phyloP scores from a whole-genome alignment of 2,797 vertebrate genomes.

The Sphaeramia orbicularis region DNA sequence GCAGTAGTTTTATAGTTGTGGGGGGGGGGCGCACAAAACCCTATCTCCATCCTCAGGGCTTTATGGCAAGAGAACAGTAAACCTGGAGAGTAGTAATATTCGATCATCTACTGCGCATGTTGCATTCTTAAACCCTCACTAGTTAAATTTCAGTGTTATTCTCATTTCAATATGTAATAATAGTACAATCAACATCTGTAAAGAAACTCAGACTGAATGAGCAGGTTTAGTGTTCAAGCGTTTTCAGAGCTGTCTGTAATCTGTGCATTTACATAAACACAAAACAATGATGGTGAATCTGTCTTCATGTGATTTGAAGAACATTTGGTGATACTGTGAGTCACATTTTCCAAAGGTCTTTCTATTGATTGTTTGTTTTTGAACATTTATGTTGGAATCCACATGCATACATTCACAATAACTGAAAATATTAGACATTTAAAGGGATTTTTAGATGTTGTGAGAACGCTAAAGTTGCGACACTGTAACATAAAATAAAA shows the following conservation, averaged over 20 bases:
- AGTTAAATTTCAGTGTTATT: neutral
- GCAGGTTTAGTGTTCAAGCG: neutral
- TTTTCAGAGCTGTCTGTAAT: neutral
- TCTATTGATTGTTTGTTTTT: no score
- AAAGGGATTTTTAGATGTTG: no score
- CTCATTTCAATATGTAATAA: neutral
- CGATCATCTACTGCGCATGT: neutral
- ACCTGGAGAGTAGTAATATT: constrained; percentile 54
- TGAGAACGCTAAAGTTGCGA: no score
- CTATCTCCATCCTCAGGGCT: constrained; percentile 34
- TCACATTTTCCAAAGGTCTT: no score
- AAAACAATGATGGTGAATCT: no score
- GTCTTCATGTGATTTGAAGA: no score
- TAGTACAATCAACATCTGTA: neutral
- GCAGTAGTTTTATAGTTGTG: constrained; percentile 45
- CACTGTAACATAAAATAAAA: no score
- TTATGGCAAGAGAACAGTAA: constrained; percentile 53
- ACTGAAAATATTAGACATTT: no score
- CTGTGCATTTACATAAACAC: no score
- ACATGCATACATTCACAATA: no score
- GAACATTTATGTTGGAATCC: no score
- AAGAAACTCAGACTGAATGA: neutral
- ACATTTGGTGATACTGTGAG: no score
- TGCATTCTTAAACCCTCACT: constrained; percentile 10
- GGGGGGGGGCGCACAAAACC: constrained; percentile 19